Evolutionary conservation across 2,888 invertebrate species (phyloP), one percentile per base, ranked within the genome.

Genomic region (Cephus nigrinus): DNA sequence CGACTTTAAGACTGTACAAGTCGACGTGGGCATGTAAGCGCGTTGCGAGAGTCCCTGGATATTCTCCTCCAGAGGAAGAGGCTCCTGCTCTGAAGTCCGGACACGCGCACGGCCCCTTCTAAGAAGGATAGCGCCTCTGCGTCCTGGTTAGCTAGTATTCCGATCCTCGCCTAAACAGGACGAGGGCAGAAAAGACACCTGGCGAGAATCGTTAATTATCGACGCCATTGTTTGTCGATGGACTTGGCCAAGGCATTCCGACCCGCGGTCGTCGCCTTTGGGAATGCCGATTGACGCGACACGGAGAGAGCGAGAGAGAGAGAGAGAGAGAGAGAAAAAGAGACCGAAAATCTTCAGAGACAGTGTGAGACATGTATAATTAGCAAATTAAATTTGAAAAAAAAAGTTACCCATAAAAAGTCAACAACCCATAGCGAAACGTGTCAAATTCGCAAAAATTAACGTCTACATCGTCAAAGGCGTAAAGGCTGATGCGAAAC

Each of bases 191-290:
- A 86, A 87, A 85, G 32, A 84, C 84, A 84, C 85, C 84, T 84
- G 85, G 80, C 81, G 80, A 83, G 90, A 90, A 90, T 90, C 82
- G 84, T 86, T 87, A 88, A 90, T 90, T 88, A 85, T 81, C 82
- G 79, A 83, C 85, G 84, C 82, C 83, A 85, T 84, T 85, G 85
- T 86, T 82, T 81, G 68, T 80, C 75, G 74, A 79, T 75, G 35
- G 72, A 75, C 69, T 73, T 31, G 72, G 33, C 76, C 79, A 74
- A 80, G 71, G 79, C 77, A 78, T 74, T 80, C 81, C 81, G 71
- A 76, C 72, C 69, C 79, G 77, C 81, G 80, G 76, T 79, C 80
- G 77, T 79, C 79, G 78, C 79, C 69, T 75, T 78, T 77, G 77
- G 76, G 82, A 85, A 85, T 86, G 84, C 81, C 81, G 78, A 85